These are phyloP conservation scores for Hydrotaea diabolus DNA, from an alignment of 2,888 invertebrate genomes.

Conservation along the genomic window DNA sequence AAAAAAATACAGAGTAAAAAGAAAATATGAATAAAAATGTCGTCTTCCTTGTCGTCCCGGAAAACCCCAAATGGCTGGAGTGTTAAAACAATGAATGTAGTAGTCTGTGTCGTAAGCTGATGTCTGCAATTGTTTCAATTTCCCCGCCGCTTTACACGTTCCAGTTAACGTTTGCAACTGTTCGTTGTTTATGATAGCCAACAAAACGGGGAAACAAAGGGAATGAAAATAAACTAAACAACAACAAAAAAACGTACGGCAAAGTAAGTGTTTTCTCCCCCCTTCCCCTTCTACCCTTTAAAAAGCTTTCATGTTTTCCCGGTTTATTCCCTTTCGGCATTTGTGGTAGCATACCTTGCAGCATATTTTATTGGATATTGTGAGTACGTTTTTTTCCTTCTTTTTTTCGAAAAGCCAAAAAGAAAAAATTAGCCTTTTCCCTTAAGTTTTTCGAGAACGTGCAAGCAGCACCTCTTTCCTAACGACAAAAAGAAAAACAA, in stretches of 20 bases:
- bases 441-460: neutral
- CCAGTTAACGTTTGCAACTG: neutral
- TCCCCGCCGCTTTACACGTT: neutral
- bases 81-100: constrained; percentile 66
- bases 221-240: no score
- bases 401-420: neutral
- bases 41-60: neutral
- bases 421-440: constrained; percentile 46
- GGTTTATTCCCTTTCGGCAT: neutral
- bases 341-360: constrained; percentile 7
- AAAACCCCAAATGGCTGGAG: constrained; percentile 32
- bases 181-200: neutral
- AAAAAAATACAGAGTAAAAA: neutral
- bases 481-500: constrained; percentile 19
- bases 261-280: constrained; percentile 38
- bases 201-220: neutral
- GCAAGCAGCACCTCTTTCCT: no score
- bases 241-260: neutral
- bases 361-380: neutral
- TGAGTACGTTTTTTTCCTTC: neutral
- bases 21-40: constrained; percentile 31
- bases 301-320: neutral
- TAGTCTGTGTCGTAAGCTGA: constrained; percentile 46
- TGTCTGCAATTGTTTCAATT: constrained; percentile 50
- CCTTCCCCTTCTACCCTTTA: neutral